Conservation (phyloP, 2,113 vertebrate genomes). For the Phainopepla nitens region DNA sequence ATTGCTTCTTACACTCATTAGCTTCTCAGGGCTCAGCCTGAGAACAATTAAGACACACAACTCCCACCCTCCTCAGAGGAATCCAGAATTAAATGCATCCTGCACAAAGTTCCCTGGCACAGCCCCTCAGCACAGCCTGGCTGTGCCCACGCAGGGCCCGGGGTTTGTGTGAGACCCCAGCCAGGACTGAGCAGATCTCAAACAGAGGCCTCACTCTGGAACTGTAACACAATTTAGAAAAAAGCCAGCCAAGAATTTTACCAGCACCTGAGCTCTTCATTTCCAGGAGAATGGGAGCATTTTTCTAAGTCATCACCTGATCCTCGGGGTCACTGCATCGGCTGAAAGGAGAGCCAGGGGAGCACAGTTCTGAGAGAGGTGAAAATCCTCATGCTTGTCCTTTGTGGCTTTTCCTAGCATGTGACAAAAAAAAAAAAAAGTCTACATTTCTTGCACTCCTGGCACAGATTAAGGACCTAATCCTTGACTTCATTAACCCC, state of each 20-base stretch:
- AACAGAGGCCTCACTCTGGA: neutral
- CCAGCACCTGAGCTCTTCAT: neutral
- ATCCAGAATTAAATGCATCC: fast-evolving
- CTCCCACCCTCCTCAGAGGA: neutral
- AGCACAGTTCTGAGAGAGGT: fast-evolving
- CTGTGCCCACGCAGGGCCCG: fast-evolving
- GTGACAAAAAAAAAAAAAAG: neutral
- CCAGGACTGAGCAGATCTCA: neutral
- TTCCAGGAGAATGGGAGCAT: neutral
- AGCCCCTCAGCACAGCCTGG: neutral
- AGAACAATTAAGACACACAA: fast-evolving
- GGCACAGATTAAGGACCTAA: neutral
- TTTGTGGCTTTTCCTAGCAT: neutral
- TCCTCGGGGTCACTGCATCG: neutral
- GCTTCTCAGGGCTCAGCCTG: neutral
- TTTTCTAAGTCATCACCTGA: neutral
- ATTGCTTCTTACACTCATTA: fast-evolving
- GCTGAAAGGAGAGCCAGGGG: neutral
- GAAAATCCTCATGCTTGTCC: neutral
- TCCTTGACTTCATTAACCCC: neutral
- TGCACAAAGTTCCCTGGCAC: neutral
- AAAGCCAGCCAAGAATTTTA: neutral
- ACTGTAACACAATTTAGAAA: fast-evolving
- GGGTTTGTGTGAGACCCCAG: fast-evolving
- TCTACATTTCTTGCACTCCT: neutral